Evolutionary conservation across 2,113 vertebrate genomes (phyloP).

Genomic region (Typhlomys cinereus): DNA sequence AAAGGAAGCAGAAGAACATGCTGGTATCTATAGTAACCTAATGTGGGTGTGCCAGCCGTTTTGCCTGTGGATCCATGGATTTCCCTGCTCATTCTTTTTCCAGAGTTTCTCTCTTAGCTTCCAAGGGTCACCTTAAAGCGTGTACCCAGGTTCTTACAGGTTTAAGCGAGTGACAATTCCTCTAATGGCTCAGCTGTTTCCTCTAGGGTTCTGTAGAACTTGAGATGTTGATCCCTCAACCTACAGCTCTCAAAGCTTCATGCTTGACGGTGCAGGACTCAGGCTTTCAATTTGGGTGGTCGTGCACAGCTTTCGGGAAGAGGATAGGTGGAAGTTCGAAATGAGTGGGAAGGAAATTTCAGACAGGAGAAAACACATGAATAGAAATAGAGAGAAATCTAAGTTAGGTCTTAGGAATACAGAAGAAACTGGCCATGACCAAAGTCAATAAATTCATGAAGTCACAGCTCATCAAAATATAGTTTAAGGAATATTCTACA

Average conservation of each 20-base stretch:
- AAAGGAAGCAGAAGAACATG: neutral
- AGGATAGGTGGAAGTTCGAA: neutral
- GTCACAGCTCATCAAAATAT: neutral
- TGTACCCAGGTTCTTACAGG: neutral
- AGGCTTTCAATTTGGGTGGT: neutral
- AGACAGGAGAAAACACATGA: neutral
- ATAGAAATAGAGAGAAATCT: neutral
- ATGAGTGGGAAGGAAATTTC: neutral
- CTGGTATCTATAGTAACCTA: neutral
- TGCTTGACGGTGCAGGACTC: neutral
- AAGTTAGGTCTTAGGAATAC: neutral
- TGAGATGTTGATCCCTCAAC: neutral
- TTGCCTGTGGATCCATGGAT: neutral
- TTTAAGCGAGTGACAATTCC: neutral
- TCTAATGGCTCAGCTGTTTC: neutral
- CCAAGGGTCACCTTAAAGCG: neutral
- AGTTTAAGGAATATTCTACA: neutral
- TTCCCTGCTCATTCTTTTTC: neutral
- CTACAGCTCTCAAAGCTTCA: neutral
- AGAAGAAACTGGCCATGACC: neutral
- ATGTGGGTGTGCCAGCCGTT: neutral
- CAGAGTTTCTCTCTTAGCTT: neutral
- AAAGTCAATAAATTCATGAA: neutral
- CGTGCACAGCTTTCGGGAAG: neutral
- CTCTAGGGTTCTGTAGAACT: neutral